Evolutionary conservation across 2,113 vertebrate species (phyloP).

Genomic region (Labrus mixtus): DNA sequence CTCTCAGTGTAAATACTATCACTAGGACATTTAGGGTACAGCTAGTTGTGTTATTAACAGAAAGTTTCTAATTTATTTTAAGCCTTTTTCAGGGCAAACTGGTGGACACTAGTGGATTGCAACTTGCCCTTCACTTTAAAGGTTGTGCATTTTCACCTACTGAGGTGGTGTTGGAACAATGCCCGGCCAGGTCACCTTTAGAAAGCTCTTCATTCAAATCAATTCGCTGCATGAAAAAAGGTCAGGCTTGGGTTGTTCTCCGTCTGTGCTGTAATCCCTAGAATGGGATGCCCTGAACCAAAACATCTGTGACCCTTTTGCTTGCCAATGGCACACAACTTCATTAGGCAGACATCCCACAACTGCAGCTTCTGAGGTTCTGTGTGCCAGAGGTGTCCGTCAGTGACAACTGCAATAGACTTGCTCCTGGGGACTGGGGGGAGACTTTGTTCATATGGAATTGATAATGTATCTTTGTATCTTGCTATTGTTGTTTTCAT

Average conservation of each 20-base stretch:
- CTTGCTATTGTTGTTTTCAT: slow-evolving; percentile 1
- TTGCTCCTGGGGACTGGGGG: slow-evolving; percentile 12
- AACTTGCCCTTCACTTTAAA: slow-evolving; percentile 17
- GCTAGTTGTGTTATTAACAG: slow-evolving; percentile 3
- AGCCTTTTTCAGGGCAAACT: background rate
- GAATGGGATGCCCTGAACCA: slow-evolving; percentile 19
- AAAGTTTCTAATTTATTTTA: background rate
- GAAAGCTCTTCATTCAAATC: slow-evolving; percentile 29
- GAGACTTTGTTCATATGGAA: background rate
- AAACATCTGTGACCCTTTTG: slow-evolving; percentile 45
- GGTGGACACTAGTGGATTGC: background rate
- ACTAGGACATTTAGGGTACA: background rate
- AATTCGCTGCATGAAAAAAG: slow-evolving; percentile 14
- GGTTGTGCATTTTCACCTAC: slow-evolving; percentile 7
- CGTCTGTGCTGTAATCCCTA: slow-evolving; percentile 26
- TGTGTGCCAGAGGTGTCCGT: slow-evolving; percentile 14
- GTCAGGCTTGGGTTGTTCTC: slow-evolving; percentile 22
- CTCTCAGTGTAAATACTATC: slow-evolving; percentile 20
- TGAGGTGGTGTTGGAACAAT: slow-evolving; percentile 21
- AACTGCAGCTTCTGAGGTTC: slow-evolving; percentile 23
- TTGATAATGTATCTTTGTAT: background rate
- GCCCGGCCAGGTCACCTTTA: slow-evolving; percentile 44
- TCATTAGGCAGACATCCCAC: slow-evolving; percentile 28
- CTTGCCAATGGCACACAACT: slow-evolving; percentile 24
- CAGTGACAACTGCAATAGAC: slow-evolving; percentile 8